Evolutionary conservation across 92 coral and sea anemone species (phyloP), one percentile per base, ranked within the genome.

Genomic region (Paragorgia papillata): DNA sequence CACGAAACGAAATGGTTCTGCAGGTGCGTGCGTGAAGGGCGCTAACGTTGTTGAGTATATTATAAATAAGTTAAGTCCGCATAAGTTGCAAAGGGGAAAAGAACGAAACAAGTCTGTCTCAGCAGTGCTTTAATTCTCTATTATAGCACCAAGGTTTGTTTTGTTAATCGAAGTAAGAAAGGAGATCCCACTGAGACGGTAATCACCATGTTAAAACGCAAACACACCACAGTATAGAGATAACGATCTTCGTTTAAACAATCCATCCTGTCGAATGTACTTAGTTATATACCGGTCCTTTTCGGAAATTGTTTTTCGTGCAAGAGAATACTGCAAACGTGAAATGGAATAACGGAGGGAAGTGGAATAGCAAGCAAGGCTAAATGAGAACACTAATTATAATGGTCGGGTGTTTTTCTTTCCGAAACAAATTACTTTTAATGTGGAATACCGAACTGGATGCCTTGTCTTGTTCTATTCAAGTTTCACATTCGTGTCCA

Each of bases 1-100:
- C 58, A 95, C 96, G 25, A 95, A 91, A 19, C 82, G 99, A 24
- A 95, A 95, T 83, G 95, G 99, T 83, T 53, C 64, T 21, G 14
- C 58, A 55, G 78, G 78, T 71, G 8, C 30, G 78, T 71, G 8
- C 30, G 54, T 66, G 10, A 37, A 37, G 43, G 43, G n/a, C n/a
- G n/a, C n/a, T n/a, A 37, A 37, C 43, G 5, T 37, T 12, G 43
- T 37, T 37, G 5, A 37, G 43, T 37, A 37, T 4, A 7, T 46
- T 6, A 46, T 9, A 46, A 7, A 2, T 46, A 2, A 7, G 53
- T 46, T 2, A 6, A n/a, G n/a, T 46, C 53, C 7, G n/a, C 15
- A n/a, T 46, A 6, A 46, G 17, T 46, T 46, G 53, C 43, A 5
- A 37, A 22, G 65, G 35, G 32, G 65, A 19, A 25, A 27, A 7